phyloP scores from a whole-genome alignment of 2,113 vertebrate genomes.

The Colaptes auratus region DNA sequence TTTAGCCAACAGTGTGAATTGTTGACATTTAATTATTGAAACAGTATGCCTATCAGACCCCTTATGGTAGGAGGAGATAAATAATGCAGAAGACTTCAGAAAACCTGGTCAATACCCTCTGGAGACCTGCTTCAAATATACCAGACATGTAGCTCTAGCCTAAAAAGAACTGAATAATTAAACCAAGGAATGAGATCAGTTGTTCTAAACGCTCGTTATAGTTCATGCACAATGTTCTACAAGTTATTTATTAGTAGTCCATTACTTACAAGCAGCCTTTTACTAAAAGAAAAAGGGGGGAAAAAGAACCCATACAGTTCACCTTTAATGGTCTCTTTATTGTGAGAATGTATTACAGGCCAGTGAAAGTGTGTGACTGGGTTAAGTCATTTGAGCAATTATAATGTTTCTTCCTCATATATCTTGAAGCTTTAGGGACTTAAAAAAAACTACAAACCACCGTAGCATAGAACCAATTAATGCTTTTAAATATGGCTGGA shows the following conservation, averaged over 20 bases:
- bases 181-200: conserved; percentile 54
- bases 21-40: conserved; percentile 78
- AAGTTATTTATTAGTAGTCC: conserved; percentile 42
- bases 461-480: conserved; percentile 17
- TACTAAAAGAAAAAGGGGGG: background rate
- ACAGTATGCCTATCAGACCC: conserved; percentile 59
- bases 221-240: background rate
- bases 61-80: conserved; percentile 71
- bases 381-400: conserved; percentile 6
- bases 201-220: conserved; percentile 45
- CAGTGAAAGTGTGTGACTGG: background rate
- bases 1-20: conserved; percentile 69
- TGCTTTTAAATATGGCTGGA: conserved; percentile 12
- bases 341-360: background rate
- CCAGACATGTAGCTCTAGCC: conserved; percentile 36
- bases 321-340: background rate
- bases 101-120: conserved; percentile 62
- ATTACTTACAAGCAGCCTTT: background rate
- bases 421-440: background rate
- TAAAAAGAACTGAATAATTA: conserved; percentile 68
- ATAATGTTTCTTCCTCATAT: background rate
- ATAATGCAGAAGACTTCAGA: conserved; percentile 74
- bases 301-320: background rate
- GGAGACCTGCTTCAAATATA: conserved; percentile 56
- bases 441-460: too few relatives aligned